Evolutionary conservation across 2,797 vertebrate genomes (phyloP), one percentile per base, ranked within the genome.

Genomic region (Cryptoblepharus egeriae): DNA sequence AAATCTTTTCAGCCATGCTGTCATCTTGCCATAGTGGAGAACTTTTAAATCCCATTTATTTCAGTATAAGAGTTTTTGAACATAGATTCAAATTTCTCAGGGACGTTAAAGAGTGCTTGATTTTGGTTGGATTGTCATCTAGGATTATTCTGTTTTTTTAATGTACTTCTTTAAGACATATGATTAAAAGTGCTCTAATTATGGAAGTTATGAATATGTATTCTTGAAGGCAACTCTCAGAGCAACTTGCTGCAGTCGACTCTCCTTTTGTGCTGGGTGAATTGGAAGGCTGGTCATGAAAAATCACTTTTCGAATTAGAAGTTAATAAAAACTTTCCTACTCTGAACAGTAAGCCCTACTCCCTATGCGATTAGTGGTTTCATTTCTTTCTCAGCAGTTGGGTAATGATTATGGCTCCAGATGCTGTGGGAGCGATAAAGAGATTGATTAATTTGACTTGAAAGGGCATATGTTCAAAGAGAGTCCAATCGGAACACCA

Each of bases 371-470:
- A 97, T 98, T 96, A 97, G 96, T 93, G 93, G 96, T 96, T 98
- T 97, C 96, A 98, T 97, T 97, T 97, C 96, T 96, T 96, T 97
- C 97, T 96, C 96, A 97, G 97, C 94, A 96, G 97, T 97, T 94
- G 96, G 96, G 96, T 96, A 97, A 98, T 97, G 97, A 97, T 96
- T 96, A 95, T 92, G 90, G 93, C 93, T 96, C 94, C 95, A 96
- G 95, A 96, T 97, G 96, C 95, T 96, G 96, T 92, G 91, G 94
- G 93, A 96, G 96, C 97, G 97, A 98, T 98, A 97, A 96, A 98
- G 96, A 97, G 96, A 97, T 97, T 98, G 97, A 98, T 98, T 97
- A 97, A 98, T 98, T 98, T 97, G 94, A 95, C 96, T 97, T 96
- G 96, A 98, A 97, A 97, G 96, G 95, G 94, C 93, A 88, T 94